Base-by-base conservation (phyloP, 2,113 vertebrate species). In the Origma solitaria region DNA sequence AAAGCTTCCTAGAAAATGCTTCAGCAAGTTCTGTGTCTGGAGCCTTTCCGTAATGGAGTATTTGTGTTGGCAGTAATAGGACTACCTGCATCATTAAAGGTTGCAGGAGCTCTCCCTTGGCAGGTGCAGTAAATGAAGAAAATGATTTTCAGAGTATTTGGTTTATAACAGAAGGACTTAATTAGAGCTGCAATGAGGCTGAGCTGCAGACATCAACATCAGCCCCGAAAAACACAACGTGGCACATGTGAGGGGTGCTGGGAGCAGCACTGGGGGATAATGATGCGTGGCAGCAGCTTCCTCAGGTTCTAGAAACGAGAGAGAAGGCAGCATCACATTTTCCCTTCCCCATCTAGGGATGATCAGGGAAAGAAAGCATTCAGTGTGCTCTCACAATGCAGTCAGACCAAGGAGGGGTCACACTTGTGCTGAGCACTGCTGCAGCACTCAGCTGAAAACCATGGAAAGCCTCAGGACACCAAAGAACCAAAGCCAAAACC, bases 131-230 rank as follows among this genome's bases (percentile, higher is more conserved):
- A 88, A 95, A 69, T 7, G 19, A 62, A 95, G 51, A 88, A 92
- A 94, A 90, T 37, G 0, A 45, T 91, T 91, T 95, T 92, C 80
- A 76, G 65, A 86, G 28, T 75, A 64, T 93, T 86, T 92, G n/a
- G 62, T 90, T 88, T 86, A 51, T 47, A 93, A 90, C 85, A 93
- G 95, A 96, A 94, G 50, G 60, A 38, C 37, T 94, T 93, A 92
- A 95, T 96, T 95, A 86, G 7, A 62, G 71, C 66, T 90, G 51
- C 94, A 88, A 60, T 38, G 64, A 94, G 35, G 68, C 71, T 92
- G 85, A 93, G 82, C 88, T 70, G 60, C 42, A 83, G 44, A 70
- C 68, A 92, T 75, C 82, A 88, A 42, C 54, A 70, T 58, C 78
- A 93, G 47, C 75, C 92, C 56, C 31, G 21, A 82, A 57, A 82